Evolutionary conservation across 1,140 invertebrate species (phyloP).

Genomic region (Drosophila triauraria): DNA sequence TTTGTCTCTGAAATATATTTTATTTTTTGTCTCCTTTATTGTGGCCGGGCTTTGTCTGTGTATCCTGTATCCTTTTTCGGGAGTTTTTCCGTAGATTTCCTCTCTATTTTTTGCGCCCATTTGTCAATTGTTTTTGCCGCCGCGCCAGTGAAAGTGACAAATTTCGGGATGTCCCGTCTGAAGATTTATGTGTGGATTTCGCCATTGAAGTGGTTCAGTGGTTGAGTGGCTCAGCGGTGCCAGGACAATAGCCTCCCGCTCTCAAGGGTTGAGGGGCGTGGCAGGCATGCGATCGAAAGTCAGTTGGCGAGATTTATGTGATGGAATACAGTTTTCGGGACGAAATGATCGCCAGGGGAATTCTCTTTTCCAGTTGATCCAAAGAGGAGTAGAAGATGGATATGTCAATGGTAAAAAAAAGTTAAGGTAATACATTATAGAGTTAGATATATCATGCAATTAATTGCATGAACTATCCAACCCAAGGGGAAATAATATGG

Average conservation of each 20-base stretch:
- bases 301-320: slow-evolving; percentile 55
- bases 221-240: slow-evolving; percentile 41
- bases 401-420: neutral
- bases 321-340: neutral
- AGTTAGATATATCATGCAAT: neutral
- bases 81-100: slow-evolving; percentile 33
- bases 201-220: slow-evolving; percentile 75
- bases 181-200: slow-evolving; percentile 63
- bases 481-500: neutral
- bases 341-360: slow-evolving; percentile 28
- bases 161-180: slow-evolving; percentile 57
- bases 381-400: neutral
- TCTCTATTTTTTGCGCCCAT: slow-evolving; percentile 51
- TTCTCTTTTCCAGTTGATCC: neutral
- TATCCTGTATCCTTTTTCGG: slow-evolving; percentile 25
- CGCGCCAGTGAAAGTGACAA: slow-evolving; percentile 67
- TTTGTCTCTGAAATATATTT: slow-evolving; percentile 17
- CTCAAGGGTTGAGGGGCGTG: slow-evolving; percentile 70
- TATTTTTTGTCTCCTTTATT: slow-evolving; percentile 37
- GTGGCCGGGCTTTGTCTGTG: slow-evolving; percentile 25
- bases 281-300: slow-evolving; percentile 54
- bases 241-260: slow-evolving; percentile 15
- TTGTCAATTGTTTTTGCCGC: slow-evolving; percentile 64
- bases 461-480: neutral
- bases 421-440: neutral